phyloP scores from a whole-genome alignment of 37 sponge, comb jelly and placozoan species.

The Chondrosia reniformis region DNA sequence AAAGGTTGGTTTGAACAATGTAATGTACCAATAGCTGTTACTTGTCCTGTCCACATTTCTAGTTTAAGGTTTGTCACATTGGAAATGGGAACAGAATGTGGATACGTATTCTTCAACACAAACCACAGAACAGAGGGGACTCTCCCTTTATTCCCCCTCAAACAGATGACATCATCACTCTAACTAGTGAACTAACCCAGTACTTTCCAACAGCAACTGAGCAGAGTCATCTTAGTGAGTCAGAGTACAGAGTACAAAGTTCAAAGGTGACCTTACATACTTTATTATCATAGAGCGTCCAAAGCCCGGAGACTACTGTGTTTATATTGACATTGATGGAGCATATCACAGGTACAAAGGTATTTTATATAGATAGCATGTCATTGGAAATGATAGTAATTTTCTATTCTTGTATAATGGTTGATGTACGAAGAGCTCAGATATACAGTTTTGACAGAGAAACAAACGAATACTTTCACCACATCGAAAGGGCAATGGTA shows the following conservation, averaged over 20 bases:
- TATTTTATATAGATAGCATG: neutral
- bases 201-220: neutral
- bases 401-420: neutral
- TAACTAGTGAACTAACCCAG: neutral
- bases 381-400: neutral
- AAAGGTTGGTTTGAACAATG: neutral
- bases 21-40: too few relatives aligned
- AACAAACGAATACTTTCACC: constrained; percentile 36
- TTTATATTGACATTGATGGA: constrained; percentile 19
- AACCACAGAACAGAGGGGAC: constrained; percentile 37
- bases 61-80: constrained; percentile 16
- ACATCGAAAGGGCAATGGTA: constrained; percentile 66
- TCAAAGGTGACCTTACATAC: neutral
- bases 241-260: neutral
- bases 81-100: constrained; percentile 44
- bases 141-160: constrained; percentile 13
- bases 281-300: neutral
- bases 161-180: neutral
- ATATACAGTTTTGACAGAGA: constrained; percentile 13
- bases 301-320: constrained; percentile 43
- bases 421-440: constrained; percentile 17
- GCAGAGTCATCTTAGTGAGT: neutral
- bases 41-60: too few relatives aligned
- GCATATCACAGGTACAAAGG: constrained; percentile 23
- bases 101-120: constrained; percentile 61